phyloP scores from a whole-genome alignment of 2,888 invertebrate genomes.

The Microplitis deprimator region DNA sequence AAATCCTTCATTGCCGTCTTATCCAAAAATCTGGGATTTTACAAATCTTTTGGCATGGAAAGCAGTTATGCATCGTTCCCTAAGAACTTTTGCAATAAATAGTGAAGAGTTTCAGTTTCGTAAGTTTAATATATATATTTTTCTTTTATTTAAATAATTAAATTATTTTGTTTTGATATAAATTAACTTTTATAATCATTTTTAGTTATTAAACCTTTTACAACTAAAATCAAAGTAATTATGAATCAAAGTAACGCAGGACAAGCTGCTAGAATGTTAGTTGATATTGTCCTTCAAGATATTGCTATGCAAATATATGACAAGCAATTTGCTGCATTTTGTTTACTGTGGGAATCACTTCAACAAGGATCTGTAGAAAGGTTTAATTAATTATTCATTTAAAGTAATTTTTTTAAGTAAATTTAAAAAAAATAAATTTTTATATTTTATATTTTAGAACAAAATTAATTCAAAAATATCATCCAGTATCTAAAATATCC shows the following conservation, averaged over 20 bases:
- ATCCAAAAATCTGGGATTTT: conserved; percentile 63
- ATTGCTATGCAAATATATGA: conserved; percentile 82
- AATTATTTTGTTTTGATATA: neutral
- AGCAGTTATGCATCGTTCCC: conserved; percentile 81
- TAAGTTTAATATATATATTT: conserved; percentile 72
- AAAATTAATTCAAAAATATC: conserved; percentile 74
- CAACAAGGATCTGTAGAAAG: conserved; percentile 79
- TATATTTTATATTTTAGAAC: conserved; percentile 32
- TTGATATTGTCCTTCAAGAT: conserved; percentile 82
- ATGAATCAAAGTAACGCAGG: conserved; percentile 79
- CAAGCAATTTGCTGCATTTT: conserved; percentile 79
- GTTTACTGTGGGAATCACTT: conserved; percentile 75
- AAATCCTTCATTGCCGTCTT: conserved; percentile 59
- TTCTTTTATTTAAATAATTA: neutral
- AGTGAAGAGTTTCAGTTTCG: conserved; percentile 86
- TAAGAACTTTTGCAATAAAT: conserved; percentile 84
- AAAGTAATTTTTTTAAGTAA: neutral
- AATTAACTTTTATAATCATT: conserved; percentile 49
- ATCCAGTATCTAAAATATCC: conserved; percentile 75
- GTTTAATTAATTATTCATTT: conserved; percentile 63
- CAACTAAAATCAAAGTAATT: conserved; percentile 83
- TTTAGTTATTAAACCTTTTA: conserved; percentile 84
- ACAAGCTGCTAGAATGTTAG: conserved; percentile 76
- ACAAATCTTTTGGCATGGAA: conserved; percentile 81
- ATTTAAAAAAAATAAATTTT: too few species aligned